These are phyloP conservation scores for Eilema depressum DNA, from an alignment of 2,888 invertebrate genomes.

Conservation along the genomic window DNA sequence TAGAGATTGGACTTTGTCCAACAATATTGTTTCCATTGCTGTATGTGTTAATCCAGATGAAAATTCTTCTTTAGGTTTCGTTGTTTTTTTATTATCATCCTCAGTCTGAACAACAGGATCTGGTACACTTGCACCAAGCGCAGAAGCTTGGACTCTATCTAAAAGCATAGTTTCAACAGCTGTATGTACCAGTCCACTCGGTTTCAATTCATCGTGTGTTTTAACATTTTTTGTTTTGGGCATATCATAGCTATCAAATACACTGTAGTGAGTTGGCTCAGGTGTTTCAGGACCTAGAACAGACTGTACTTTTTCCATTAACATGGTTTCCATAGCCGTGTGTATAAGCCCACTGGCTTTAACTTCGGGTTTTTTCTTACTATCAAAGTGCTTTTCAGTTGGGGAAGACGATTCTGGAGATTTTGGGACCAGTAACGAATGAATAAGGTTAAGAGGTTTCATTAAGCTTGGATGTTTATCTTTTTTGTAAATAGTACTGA, in stretches of 20 bases:
- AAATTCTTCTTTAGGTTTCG: constrained; percentile 31
- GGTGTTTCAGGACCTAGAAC: constrained; percentile 68
- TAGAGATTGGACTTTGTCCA: constrained; percentile 46
- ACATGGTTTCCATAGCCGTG: constrained; percentile 84
- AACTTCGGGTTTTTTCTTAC: constrained; percentile 44
- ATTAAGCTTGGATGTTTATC: constrained; percentile 51
- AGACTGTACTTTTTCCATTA: constrained; percentile 82
- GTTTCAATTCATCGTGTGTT: constrained; percentile 27
- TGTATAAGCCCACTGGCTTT: constrained; percentile 74
- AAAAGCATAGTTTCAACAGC: constrained; percentile 51
- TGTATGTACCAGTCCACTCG: constrained; percentile 52
- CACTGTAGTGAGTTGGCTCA: constrained; percentile 44
- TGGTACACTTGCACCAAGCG: constrained; percentile 30
- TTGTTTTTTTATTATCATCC: constrained; percentile 15
- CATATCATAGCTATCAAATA: constrained; percentile 47
- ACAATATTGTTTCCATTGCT: constrained; percentile 41
- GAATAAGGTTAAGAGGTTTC: constrained; percentile 48
- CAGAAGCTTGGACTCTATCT: constrained; percentile 44
- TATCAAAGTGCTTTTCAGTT: constrained; percentile 34
- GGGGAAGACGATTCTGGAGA: constrained; percentile 34
- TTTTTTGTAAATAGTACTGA: constrained; percentile 35
- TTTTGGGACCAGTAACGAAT: constrained; percentile 38
- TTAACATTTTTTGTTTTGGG: constrained; percentile 29
- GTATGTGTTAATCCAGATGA: constrained; percentile 45
- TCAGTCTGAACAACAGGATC: constrained; percentile 29